Evolutionary conservation across 2,888 invertebrate species (phyloP).

Genomic region (Napeogenes inachia): DNA sequence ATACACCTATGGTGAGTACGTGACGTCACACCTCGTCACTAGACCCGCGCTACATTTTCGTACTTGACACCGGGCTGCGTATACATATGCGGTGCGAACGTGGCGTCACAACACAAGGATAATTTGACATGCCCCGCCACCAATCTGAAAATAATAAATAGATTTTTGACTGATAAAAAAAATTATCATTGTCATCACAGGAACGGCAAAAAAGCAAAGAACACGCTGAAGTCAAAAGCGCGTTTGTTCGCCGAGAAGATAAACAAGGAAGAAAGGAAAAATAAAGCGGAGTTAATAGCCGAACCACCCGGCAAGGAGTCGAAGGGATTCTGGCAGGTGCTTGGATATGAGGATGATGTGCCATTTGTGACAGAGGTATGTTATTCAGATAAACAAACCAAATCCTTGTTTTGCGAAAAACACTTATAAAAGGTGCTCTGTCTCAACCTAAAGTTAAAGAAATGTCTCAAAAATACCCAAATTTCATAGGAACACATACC

Average conservation of each 20-base stretch:
- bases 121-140: neutral
- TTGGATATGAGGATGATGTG: slow-evolving; percentile 78
- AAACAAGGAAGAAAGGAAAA: slow-evolving; percentile 98
- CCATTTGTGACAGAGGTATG: slow-evolving; percentile 60
- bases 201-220: slow-evolving; percentile 88
- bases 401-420: too few species aligned
- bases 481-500: slow-evolving; percentile 82
- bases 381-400: neutral
- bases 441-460: too few species aligned
- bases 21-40: neutral
- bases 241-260: slow-evolving; percentile 97
- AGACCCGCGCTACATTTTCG: too few species aligned
- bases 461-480: too few species aligned
- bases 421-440: too few species aligned
- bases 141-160: neutral
- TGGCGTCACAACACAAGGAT: neutral
- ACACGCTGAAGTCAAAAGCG: slow-evolving; percentile 91
- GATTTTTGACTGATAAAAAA: neutral
- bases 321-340: slow-evolving; percentile 87
- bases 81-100: too few species aligned
- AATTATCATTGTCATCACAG: slow-evolving; percentile 36
- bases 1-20: slow-evolving; percentile 89
- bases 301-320: slow-evolving; percentile 90
- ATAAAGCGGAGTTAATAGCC: slow-evolving; percentile 92
- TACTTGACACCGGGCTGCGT: too few species aligned